Evolutionary conservation across 2,888 invertebrate species (phyloP).

Genomic region (Abrostola tripartita): DNA sequence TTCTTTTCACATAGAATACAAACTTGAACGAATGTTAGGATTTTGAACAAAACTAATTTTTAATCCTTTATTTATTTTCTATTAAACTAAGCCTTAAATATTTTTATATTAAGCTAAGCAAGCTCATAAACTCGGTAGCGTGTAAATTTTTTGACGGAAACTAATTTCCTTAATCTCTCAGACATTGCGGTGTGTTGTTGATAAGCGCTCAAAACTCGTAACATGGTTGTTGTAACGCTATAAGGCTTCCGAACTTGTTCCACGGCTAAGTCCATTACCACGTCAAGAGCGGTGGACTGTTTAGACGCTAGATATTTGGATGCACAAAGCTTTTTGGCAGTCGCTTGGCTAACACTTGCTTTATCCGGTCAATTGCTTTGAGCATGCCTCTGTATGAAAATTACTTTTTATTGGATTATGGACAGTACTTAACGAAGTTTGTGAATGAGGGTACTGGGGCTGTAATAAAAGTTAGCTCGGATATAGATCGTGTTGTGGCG

Average conservation of each 20-base stretch:
- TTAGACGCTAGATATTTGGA: slow-evolving; percentile 76
- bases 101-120: slow-evolving; percentile 6
- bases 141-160: slow-evolving; percentile 35
- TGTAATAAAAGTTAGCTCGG: no score
- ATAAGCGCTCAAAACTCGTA: slow-evolving; percentile 60
- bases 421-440: slow-evolving; percentile 45
- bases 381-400: slow-evolving; percentile 66
- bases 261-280: slow-evolving; percentile 78
- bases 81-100: no score
- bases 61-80: no score
- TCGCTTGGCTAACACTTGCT: slow-evolving; percentile 60
- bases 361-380: slow-evolving; percentile 74
- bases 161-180: slow-evolving; percentile 56
- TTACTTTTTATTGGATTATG: slow-evolving; percentile 67
- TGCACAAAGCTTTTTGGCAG: slow-evolving; percentile 64
- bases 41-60: no score
- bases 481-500: no score
- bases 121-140: slow-evolving; percentile 4
- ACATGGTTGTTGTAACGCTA: slow-evolving; percentile 65
- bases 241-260: slow-evolving; percentile 69
- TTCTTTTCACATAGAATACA: slow-evolving; percentile 29
- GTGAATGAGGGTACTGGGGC: slow-evolving; percentile 22
- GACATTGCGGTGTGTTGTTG: slow-evolving; percentile 53
- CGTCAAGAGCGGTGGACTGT: slow-evolving; percentile 68
- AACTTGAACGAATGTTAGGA: slow-evolving; percentile 14